Conservation (phyloP, 2,797 vertebrate species). For the Mormyrus hasselquistii region DNA sequence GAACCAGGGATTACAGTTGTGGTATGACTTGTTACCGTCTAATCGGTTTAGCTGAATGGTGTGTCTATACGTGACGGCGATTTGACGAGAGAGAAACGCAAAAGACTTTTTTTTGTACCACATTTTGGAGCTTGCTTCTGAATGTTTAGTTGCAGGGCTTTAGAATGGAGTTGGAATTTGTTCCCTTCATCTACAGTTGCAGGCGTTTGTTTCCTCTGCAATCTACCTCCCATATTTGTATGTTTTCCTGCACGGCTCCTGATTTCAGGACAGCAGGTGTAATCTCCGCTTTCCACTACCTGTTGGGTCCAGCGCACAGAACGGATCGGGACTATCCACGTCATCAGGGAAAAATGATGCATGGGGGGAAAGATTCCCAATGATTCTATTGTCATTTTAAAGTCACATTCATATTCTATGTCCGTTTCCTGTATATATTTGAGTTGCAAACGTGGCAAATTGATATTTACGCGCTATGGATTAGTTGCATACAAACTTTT, state of each 20-base stretch:
- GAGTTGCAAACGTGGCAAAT: not conserved
- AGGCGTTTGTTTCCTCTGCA: not conserved
- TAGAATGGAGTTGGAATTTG: not conserved
- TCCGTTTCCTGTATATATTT: not conserved
- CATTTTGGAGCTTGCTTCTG: not conserved
- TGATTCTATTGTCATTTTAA: not conserved
- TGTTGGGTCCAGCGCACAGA: not conserved
- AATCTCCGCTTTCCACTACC: not conserved
- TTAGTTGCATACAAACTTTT: not conserved
- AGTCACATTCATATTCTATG: not conserved
- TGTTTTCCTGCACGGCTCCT: not conserved
- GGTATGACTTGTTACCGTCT: not conserved
- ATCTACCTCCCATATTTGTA: conserved; percentile 1
- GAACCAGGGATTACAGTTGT: not conserved
- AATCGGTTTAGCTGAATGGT: not conserved
- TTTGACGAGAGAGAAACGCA: not conserved
- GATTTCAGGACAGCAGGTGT: not conserved
- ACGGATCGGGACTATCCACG: not conserved
- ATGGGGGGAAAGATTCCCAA: not conserved
- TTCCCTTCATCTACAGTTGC: not conserved
- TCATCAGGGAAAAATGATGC: not conserved
- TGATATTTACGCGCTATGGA: not conserved
- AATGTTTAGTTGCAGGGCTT: not conserved
- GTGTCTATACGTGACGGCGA: not conserved
- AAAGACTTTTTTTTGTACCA: not conserved